These are phyloP conservation scores for Drosophila acutilabella DNA, from an alignment of 2,888 invertebrate genomes.

Conservation along the genomic window DNA sequence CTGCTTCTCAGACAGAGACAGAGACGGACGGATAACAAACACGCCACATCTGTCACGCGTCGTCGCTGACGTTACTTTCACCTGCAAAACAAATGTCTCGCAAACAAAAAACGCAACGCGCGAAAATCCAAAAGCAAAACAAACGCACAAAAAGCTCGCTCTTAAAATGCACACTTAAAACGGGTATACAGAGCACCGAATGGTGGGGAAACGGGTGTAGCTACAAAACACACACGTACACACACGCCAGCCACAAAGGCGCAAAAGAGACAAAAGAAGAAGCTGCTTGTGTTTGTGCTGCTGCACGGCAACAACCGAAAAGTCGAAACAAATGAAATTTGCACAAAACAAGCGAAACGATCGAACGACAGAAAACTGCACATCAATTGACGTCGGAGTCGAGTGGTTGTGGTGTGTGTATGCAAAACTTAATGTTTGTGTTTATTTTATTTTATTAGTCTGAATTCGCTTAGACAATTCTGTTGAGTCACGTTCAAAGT, in stretches of 20 bases:
- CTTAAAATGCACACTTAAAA: constrained; percentile 4
- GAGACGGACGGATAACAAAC: constrained; percentile 36
- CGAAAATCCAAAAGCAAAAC: constrained; percentile 51
- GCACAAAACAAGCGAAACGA: constrained; percentile 25
- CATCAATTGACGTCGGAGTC: constrained; percentile 45
- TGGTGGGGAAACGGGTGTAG: constrained; percentile 8
- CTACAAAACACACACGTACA: background rate
- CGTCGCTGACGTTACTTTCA: constrained; percentile 61
- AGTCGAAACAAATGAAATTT: constrained; percentile 30
- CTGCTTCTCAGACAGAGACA: constrained; percentile 2
- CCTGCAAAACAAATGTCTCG: constrained; percentile 56
- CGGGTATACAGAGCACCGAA: background rate
- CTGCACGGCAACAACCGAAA: constrained; percentile 19
- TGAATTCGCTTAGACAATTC: constrained; percentile 45
- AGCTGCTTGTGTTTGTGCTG: background rate
- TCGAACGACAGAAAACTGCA: constrained; percentile 20
- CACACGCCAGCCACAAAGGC: background rate
- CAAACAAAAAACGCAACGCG: constrained; percentile 34
- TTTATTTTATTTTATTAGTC: constrained; percentile 49
- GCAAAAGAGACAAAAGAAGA: constrained; percentile 23
- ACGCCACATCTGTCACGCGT: constrained; percentile 70
- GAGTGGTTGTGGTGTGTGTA: constrained; percentile 4
- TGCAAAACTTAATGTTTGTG: constrained; percentile 46
- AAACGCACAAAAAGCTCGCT: constrained; percentile 51
- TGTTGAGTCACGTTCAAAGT: constrained; percentile 78